Evolutionary conservation across 1,140 invertebrate genomes (phyloP).

Genomic region (Drosophila busckii): DNA sequence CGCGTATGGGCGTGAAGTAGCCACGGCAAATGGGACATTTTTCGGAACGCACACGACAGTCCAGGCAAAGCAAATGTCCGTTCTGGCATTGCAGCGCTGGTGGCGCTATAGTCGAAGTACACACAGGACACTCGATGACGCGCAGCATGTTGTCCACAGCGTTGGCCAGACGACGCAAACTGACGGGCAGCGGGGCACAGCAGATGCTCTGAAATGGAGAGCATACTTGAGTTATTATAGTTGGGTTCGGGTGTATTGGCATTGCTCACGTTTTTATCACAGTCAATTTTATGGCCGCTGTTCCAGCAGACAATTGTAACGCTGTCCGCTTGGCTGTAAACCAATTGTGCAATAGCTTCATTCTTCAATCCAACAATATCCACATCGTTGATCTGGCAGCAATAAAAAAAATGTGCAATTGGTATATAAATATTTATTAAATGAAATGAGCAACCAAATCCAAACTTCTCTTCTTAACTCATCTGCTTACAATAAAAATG

Average conservation of each 20-base stretch:
- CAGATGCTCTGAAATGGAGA: conserved; percentile 69
- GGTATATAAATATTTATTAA: neutral
- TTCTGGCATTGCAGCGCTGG: conserved; percentile 85
- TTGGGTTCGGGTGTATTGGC: neutral
- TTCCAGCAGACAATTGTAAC: conserved; percentile 80
- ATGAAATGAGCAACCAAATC: no score
- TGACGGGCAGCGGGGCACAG: conserved; percentile 80
- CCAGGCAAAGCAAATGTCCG: conserved; percentile 83
- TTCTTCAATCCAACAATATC: conserved; percentile 83
- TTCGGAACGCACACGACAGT: conserved; percentile 81
- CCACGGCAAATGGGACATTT: conserved; percentile 83
- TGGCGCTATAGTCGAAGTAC: conserved; percentile 82
- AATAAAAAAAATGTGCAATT: neutral
- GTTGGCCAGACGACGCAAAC: conserved; percentile 79
- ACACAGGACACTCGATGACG: conserved; percentile 83
- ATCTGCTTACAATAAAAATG: no score
- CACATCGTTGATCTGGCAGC: conserved; percentile 80
- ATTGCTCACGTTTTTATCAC: conserved; percentile 79
- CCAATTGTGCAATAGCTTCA: conserved; percentile 81
- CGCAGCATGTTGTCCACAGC: conserved; percentile 80
- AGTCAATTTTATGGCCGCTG: conserved; percentile 78
- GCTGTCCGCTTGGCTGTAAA: conserved; percentile 77
- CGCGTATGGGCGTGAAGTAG: conserved; percentile 60
- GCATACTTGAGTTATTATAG: neutral
- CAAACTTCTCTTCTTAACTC: no score